These are phyloP conservation scores for Hydra vulgaris DNA, from an alignment of 30 jellyfish, hydroid and myxozoan genomes.

Conservation along the genomic window DNA sequence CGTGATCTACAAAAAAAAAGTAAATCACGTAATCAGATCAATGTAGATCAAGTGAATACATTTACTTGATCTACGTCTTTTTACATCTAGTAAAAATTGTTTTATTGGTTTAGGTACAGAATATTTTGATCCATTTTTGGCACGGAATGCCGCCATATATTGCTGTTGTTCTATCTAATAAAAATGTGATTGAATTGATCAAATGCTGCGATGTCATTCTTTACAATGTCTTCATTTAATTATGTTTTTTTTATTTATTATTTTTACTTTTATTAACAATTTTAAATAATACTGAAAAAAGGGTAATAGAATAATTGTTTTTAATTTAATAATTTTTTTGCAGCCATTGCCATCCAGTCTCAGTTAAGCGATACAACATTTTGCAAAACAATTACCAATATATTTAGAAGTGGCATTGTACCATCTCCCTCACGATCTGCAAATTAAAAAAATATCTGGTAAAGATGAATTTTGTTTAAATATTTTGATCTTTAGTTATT, in stretches of 20 bases:
- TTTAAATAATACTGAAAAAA: no score
- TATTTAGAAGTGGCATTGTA: conserved; percentile 81
- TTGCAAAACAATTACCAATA: conserved; percentile 79
- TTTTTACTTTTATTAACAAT: neutral
- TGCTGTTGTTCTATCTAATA: conserved; percentile 56
- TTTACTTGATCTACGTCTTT: neutral
- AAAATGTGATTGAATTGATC: conserved; percentile 65
- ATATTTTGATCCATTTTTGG: conserved; percentile 89
- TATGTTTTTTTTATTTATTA: neutral
- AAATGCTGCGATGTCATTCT: conserved; percentile 77
- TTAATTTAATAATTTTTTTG: conserved; percentile 66
- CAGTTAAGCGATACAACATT: conserved; percentile 91
- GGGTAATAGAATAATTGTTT: neutral
- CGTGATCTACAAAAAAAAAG: no score
- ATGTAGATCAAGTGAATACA: neutral
- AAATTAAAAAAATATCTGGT: conserved; percentile 69
- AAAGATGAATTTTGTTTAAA: neutral
- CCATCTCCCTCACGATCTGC: conserved; percentile 75
- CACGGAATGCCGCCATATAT: conserved; percentile 96
- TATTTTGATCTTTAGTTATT: neutral
- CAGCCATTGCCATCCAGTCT: conserved; percentile 98
- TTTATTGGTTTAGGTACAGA: conserved; percentile 61
- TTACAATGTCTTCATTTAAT: conserved; percentile 47
- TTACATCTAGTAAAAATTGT: neutral
- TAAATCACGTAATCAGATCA: no score